These are phyloP conservation scores for Andrena praecox DNA, from an alignment of 2,888 invertebrate species.

Conservation along the genomic window DNA sequence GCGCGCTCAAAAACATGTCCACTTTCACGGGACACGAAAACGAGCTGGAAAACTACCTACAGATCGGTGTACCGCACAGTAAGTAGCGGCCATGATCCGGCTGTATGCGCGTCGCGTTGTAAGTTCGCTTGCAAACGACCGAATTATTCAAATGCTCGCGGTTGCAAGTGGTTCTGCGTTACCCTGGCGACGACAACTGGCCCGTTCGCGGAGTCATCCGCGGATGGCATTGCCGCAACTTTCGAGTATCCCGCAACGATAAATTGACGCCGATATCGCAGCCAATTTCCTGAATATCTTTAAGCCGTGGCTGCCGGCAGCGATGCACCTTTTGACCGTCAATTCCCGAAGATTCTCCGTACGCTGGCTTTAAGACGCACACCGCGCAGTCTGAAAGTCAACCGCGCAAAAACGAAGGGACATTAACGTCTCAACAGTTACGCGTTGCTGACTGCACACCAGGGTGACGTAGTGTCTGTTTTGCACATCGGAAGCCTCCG, in stretches of 20 bases:
- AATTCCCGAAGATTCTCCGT: constrained; percentile 13
- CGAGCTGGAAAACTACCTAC: constrained; percentile 62
- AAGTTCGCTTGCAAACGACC: constrained; percentile 81
- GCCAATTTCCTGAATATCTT: constrained; percentile 81
- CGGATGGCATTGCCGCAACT: constrained; percentile 61
- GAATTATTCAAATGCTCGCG: constrained; percentile 81
- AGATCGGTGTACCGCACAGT: constrained; percentile 68
- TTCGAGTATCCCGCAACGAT: constrained; percentile 71
- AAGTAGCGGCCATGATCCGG: constrained; percentile 81
- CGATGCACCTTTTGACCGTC: constrained; percentile 5
- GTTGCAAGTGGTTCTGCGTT: constrained; percentile 70
- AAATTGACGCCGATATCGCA: constrained; percentile 81
- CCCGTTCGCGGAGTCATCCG: constrained; percentile 68
- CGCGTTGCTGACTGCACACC: neutral
- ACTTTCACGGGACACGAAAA: constrained; percentile 68
- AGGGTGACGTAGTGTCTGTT: neutral
- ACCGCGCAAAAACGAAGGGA: neutral
- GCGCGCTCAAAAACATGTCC: constrained; percentile 67
- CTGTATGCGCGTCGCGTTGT: constrained; percentile 72
- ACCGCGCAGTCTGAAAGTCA: neutral
- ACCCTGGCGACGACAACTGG: constrained; percentile 75
- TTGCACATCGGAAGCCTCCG: no score
- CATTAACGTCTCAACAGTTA: neutral
- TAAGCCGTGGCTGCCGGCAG: constrained; percentile 71
- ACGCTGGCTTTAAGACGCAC: neutral